A percentile compares a stretch with the other conserved stretches of the same genome.
Evolutionary conservation across 2,888 invertebrate genomes (phyloP).

Genomic region (Leucania comma): DNA sequence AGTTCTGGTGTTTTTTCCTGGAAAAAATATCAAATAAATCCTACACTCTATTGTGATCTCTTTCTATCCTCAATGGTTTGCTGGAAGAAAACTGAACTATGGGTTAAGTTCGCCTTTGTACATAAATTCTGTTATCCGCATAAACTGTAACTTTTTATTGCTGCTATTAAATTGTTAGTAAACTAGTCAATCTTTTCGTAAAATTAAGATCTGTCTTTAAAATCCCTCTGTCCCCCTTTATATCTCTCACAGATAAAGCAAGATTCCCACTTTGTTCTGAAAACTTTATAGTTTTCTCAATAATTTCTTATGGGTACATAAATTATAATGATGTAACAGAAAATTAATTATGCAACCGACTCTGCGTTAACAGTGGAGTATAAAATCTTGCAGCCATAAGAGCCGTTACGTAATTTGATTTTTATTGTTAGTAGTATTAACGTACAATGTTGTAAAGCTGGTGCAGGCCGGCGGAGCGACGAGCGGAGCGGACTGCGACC

Average conservation of each 20-base stretch:
- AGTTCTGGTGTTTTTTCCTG: no score
- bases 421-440: constrained; percentile 48
- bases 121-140: no score
- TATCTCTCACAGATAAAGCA: background rate
- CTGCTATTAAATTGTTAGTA: background rate
- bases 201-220: no score
- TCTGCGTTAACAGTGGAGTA: constrained; percentile 26
- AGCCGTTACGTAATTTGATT: constrained; percentile 43
- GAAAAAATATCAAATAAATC: no score
- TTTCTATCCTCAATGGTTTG: no score
- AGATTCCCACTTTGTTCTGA: background rate
- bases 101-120: no score
- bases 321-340: constrained; percentile 7
- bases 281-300: background rate
- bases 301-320: background rate
- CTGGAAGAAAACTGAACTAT: no score
- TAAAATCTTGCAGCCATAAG: constrained; percentile 40
- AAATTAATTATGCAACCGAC: constrained; percentile 23
- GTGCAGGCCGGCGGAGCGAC: constrained; percentile 64
- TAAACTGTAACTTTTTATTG: no score
- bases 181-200: background rate
- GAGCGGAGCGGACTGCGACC: constrained; percentile 72
- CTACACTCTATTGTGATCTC: no score
- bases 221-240: background rate
- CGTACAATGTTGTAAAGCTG: constrained; percentile 36